phyloP scores from a whole-genome alignment of 2,888 invertebrate species.

The Pelosia muscerda region DNA sequence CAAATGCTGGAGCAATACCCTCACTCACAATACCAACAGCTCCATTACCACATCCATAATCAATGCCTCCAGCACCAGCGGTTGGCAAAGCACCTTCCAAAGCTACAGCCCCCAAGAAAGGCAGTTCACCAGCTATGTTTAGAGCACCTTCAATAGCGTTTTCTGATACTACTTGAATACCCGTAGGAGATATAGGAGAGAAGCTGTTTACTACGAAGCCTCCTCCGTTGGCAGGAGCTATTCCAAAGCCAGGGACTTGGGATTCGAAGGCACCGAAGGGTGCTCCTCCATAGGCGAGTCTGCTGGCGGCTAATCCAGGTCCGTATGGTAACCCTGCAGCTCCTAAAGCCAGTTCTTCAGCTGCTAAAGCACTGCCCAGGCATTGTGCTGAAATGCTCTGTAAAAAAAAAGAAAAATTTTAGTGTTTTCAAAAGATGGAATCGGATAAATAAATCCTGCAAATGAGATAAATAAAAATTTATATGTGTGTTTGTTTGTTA shows the following conservation, averaged over 20 bases:
- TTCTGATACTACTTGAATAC: slow-evolving; percentile 62
- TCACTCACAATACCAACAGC: slow-evolving; percentile 41
- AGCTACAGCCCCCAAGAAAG: slow-evolving; percentile 59
- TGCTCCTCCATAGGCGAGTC: slow-evolving; percentile 3
- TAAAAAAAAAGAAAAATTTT: slow-evolving; percentile 7
- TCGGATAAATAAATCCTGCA: background rate
- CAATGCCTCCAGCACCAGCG: slow-evolving; percentile 57
- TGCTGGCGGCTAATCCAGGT: background rate
- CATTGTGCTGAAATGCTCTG: slow-evolving; percentile 38
- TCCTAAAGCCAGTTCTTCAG: slow-evolving; percentile 38
- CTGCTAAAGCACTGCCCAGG: slow-evolving; percentile 32
- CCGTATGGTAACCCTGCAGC: background rate
- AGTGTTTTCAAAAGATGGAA: background rate
- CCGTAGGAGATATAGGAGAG: slow-evolving; percentile 58
- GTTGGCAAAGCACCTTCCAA: slow-evolving; percentile 59
- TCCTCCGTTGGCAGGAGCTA: slow-evolving; percentile 43
- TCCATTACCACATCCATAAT: slow-evolving; percentile 47
- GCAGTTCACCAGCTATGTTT: slow-evolving; percentile 56
- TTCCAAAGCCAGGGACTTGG: slow-evolving; percentile 16
- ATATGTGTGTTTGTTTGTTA: too few species aligned
- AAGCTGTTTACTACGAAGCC: slow-evolving; percentile 53
- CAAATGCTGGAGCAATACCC: slow-evolving; percentile 22
- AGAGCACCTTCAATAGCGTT: slow-evolving; percentile 61
- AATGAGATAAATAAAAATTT: too few species aligned
- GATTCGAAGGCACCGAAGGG: slow-evolving; percentile 20